Evolutionary conservation across 2,888 invertebrate species (phyloP).

Genomic region (Sericinus montela): DNA sequence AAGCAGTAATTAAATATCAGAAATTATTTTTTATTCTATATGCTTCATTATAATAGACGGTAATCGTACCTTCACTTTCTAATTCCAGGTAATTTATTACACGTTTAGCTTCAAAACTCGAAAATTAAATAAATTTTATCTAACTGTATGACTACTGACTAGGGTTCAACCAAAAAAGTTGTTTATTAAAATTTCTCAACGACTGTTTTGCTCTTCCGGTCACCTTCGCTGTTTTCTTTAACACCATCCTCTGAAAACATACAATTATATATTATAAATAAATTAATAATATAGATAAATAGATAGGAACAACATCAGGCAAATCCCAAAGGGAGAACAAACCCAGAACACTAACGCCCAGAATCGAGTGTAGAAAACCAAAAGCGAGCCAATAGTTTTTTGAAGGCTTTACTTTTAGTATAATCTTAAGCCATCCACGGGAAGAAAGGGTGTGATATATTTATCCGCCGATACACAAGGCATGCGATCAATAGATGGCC

Average conservation of each 20-base stretch:
- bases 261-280: background rate
- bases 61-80: background rate
- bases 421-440: too few relatives aligned
- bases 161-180: background rate
- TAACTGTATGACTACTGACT: conserved; percentile 15
- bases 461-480: too few relatives aligned
- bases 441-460: too few relatives aligned
- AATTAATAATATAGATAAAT: too few relatives aligned
- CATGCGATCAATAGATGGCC: too few relatives aligned
- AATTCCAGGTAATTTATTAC: background rate
- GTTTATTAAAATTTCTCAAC: conserved; percentile 10
- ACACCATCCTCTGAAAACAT: conserved; percentile 3
- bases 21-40: background rate
- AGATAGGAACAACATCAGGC: too few relatives aligned
- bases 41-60: background rate
- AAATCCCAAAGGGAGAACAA: too few relatives aligned
- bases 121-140: background rate
- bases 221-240: background rate
- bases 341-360: too few relatives aligned
- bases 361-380: too few relatives aligned
- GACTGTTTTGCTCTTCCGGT: conserved; percentile 7
- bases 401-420: too few relatives aligned
- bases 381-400: too few relatives aligned
- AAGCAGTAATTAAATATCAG: too few relatives aligned
- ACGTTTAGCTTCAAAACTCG: background rate